phyloP scores from a whole-genome alignment of 2,113 vertebrate species.

The Numida meleagris region DNA sequence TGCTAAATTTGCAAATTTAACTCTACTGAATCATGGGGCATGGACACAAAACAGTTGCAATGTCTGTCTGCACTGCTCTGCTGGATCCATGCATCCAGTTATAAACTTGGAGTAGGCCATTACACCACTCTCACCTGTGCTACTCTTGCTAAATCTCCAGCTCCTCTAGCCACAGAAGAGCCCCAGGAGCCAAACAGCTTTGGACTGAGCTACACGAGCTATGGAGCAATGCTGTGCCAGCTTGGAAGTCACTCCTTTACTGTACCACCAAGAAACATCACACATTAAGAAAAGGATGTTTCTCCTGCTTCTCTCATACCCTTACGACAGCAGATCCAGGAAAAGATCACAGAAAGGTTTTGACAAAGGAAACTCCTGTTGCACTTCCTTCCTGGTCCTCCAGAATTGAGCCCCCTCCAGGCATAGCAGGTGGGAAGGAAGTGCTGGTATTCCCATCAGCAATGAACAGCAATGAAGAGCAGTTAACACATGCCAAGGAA shows the following conservation, averaged over 20 bases:
- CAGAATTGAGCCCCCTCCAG: background rate
- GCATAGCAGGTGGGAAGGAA: background rate
- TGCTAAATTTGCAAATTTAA: background rate
- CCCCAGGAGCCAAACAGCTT: background rate
- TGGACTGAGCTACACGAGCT: background rate
- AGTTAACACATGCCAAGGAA: background rate
- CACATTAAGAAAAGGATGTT: background rate
- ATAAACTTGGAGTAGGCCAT: background rate
- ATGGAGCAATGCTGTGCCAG: too few species aligned
- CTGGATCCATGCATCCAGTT: too few species aligned
- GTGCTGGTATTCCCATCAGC: background rate
- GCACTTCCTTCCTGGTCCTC: background rate
- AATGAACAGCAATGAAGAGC: background rate
- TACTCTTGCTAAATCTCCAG: background rate
- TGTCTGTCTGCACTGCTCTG: background rate
- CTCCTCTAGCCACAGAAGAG: background rate
- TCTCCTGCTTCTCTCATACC: background rate
- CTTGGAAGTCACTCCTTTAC: background rate
- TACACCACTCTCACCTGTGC: background rate
- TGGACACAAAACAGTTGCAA: background rate
- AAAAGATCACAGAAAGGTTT: accelerated
- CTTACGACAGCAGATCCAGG: background rate
- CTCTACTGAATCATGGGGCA: background rate
- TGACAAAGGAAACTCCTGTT: background rate
- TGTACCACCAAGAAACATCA: background rate